These are phyloP conservation scores for Margaritifera margaritifera DNA, from an alignment of 2,888 invertebrate species.

Conservation along the genomic window DNA sequence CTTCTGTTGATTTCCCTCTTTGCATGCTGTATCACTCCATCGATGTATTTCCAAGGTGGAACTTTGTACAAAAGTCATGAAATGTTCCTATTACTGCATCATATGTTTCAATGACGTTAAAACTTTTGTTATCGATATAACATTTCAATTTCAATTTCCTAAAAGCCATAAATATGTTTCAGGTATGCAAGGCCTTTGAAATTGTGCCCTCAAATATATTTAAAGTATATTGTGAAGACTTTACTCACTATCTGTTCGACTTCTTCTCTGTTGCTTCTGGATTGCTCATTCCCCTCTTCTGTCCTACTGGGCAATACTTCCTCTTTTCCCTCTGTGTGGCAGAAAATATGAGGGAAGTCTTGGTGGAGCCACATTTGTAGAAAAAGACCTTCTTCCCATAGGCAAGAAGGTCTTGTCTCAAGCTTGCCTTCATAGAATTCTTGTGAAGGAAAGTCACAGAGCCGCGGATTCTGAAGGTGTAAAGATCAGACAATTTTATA, in stretches of 20 bases:
- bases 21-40: too few species aligned
- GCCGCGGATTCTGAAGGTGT: conserved; percentile 40
- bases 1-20: too few species aligned
- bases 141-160: too few species aligned
- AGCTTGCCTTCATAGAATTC: conserved; percentile 43
- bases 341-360: conserved; percentile 33
- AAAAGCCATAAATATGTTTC: not conserved
- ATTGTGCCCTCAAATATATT: not conserved
- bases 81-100: too few species aligned
- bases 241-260: conserved; percentile 40
- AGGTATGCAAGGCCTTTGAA: not conserved
- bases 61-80: too few species aligned
- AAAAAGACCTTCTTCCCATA: conserved; percentile 8
- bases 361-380: conserved; percentile 2
- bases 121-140: not conserved
- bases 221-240: not conserved
- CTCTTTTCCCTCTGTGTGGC: conserved; percentile 48
- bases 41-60: too few species aligned
- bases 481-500: too few species aligned
- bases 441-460: conserved; percentile 49
- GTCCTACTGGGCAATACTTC: conserved; percentile 35
- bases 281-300: conserved; percentile 44
- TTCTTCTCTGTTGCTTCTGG: conserved; percentile 46
- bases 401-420: conserved; percentile 6
- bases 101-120: not conserved